A percentile compares a stretch with the other conserved stretches of the same genome.
Evolutionary conservation across 2,888 invertebrate genomes (phyloP).

Genomic region (Lacanobia wlatinum): DNA sequence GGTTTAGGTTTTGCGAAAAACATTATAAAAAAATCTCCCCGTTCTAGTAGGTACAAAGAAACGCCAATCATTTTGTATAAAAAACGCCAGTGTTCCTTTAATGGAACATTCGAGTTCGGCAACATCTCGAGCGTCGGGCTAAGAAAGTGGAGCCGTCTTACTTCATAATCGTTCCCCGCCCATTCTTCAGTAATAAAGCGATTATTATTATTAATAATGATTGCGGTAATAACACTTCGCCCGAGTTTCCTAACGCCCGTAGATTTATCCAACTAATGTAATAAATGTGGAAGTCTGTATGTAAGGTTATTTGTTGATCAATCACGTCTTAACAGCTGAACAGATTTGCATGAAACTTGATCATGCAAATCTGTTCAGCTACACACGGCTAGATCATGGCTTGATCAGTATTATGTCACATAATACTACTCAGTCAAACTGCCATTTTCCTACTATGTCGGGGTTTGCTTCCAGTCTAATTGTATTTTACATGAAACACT

Average conservation of each 20-base stretch:
- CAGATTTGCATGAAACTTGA: not conserved
- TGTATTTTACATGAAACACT: too few relatives aligned
- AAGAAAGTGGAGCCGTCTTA: constrained; percentile 10
- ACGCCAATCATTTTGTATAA: constrained; percentile 21
- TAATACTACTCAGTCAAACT: too few relatives aligned
- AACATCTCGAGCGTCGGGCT: constrained; percentile 21
- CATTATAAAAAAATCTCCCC: not conserved
- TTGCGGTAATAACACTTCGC: constrained; percentile 44
- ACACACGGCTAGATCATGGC: not conserved
- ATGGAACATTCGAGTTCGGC: constrained; percentile 32
- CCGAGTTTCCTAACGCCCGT: constrained; percentile 16
- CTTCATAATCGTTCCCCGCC: constrained; percentile 35
- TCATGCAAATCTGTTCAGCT: too few relatives aligned
- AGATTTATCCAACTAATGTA: constrained; percentile 17
- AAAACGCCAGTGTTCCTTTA: constrained; percentile 32
- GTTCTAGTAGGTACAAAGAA: constrained; percentile 10
- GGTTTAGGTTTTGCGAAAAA: not conserved
- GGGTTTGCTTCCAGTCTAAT: too few relatives aligned
- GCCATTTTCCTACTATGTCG: too few relatives aligned
- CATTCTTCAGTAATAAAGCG: constrained; percentile 32
- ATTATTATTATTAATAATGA: constrained; percentile 48
- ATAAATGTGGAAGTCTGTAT: not conserved
- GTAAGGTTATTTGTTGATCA: not conserved
- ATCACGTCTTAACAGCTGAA: not conserved
- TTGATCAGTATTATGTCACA: too few relatives aligned